Conservation (phyloP, 2,888 invertebrate species). For the Caenorhabditis becei region DNA sequence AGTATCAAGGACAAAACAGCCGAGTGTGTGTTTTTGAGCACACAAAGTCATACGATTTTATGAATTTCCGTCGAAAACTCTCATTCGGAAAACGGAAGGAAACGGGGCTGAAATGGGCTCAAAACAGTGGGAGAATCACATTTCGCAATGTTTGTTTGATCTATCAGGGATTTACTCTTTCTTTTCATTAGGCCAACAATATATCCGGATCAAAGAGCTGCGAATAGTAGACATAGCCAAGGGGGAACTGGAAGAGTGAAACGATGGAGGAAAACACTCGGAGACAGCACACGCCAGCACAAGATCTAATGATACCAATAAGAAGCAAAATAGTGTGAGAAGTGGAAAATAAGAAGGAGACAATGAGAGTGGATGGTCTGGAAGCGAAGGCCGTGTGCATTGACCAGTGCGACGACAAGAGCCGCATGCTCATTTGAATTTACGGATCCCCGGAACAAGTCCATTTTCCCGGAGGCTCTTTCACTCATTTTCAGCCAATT, state of each 20-base stretch:
- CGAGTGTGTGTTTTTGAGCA: background rate
- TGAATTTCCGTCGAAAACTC: slow-evolving; percentile 8
- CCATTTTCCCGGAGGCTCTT: no score
- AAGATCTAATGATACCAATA: slow-evolving; percentile 26
- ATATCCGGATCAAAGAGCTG: background rate
- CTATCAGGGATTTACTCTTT: background rate
- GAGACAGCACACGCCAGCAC: background rate
- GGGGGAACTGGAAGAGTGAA: background rate
- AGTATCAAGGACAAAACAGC: background rate
- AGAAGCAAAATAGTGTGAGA: background rate
- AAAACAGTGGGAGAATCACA: slow-evolving; percentile 3
- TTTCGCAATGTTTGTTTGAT: slow-evolving; percentile 1
- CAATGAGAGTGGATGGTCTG: slow-evolving; percentile 1
- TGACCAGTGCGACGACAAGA: background rate
- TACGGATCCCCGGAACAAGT: background rate
- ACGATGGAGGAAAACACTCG: background rate
- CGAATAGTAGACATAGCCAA: no score
- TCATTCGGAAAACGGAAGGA: background rate
- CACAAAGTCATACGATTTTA: slow-evolving; percentile 12
- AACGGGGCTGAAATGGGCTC: background rate
- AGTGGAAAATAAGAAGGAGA: background rate
- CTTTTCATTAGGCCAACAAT: slow-evolving; percentile 5
- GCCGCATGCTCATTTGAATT: background rate
- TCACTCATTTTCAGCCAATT: no score
- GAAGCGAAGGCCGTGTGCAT: background rate